phyloP scores from a whole-genome alignment of 2,888 invertebrate species.

The Meghimatium bilineatum region DNA sequence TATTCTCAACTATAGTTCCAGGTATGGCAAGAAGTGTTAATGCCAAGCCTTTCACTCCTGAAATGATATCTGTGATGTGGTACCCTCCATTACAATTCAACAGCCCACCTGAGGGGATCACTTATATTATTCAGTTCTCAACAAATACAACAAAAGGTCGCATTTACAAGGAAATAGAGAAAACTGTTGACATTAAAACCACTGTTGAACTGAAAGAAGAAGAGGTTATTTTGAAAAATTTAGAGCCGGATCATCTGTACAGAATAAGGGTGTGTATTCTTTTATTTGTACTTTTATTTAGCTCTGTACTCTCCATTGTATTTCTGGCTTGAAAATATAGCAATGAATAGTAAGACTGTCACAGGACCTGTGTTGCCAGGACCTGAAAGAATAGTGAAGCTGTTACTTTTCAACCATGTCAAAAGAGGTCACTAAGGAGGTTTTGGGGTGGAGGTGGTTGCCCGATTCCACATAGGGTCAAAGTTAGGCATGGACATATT shows the following conservation, averaged over 20 bases:
- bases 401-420: too few relatives aligned
- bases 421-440: too few relatives aligned
- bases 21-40: conserved; percentile 86
- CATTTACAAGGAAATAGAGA: conserved; percentile 39
- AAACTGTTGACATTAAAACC: neutral
- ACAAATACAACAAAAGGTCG: conserved; percentile 33
- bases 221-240: conserved; percentile 36
- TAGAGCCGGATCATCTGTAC: conserved; percentile 50
- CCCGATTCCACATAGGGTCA: too few relatives aligned
- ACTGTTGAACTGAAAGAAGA: conserved; percentile 18
- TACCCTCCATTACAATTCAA: conserved; percentile 83
- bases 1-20: conserved; percentile 81
- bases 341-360: too few relatives aligned
- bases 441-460: too few relatives aligned
- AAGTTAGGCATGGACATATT: too few relatives aligned
- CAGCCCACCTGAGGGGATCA: conserved; percentile 85
- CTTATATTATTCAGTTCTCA: conserved; percentile 71
- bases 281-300: too few relatives aligned
- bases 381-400: too few relatives aligned
- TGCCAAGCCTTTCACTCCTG: conserved; percentile 85
- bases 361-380: conserved; percentile 1
- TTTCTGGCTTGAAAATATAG: too few relatives aligned
- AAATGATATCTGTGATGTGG: conserved; percentile 86
- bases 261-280: conserved; percentile 47
- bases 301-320: too few relatives aligned